These are phyloP conservation scores for Corbicula japonica DNA, from an alignment of 2,888 invertebrate species.

Conservation along the genomic window DNA sequence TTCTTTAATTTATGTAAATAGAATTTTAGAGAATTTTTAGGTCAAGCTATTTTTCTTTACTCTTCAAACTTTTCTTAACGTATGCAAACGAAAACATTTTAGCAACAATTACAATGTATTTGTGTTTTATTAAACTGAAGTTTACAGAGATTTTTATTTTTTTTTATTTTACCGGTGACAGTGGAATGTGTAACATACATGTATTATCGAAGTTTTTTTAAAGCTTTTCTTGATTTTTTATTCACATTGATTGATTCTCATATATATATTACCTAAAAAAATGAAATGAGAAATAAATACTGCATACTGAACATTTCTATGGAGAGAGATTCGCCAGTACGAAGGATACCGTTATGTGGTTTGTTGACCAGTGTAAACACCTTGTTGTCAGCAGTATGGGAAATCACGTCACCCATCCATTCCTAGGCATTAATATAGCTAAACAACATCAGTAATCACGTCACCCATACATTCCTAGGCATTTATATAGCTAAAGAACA, in stretches of 20 bases:
- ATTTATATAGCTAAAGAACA: background rate
- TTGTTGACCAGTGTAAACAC: constrained; percentile 70
- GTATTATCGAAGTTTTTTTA: background rate
- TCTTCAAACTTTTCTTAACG: too few species aligned
- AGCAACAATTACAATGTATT: too few species aligned
- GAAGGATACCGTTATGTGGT: constrained; percentile 67
- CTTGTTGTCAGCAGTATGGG: constrained; percentile 60
- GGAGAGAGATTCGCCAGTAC: constrained; percentile 63
- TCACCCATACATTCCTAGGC: background rate
- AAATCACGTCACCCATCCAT: constrained; percentile 75
- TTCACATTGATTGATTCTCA: background rate
- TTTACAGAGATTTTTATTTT: background rate
- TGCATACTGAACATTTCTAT: constrained; percentile 64
- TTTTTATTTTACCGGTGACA: background rate
- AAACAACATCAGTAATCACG: background rate
- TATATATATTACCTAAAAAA: background rate
- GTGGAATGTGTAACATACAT: background rate
- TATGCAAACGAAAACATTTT: too few species aligned
- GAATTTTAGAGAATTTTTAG: too few species aligned
- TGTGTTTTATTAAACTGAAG: too few species aligned
- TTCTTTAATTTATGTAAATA: too few species aligned
- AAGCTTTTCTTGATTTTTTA: background rate
- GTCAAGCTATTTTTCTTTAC: too few species aligned
- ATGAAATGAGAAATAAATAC: background rate
- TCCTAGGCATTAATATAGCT: constrained; percentile 53